Evolutionary conservation across 2,888 invertebrate genomes (phyloP).

Genomic region (Ligdia adustata): DNA sequence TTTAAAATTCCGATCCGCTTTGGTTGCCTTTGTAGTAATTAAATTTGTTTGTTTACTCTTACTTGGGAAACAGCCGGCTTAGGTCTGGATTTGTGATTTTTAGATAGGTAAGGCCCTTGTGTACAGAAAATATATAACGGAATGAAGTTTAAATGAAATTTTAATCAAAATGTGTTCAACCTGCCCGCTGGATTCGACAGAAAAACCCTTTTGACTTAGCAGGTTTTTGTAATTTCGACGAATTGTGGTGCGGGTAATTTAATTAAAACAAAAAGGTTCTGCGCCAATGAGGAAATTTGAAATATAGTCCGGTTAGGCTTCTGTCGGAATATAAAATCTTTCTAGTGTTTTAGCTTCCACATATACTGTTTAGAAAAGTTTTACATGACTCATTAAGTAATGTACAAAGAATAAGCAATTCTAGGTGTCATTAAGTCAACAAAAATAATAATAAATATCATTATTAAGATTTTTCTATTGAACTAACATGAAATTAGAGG

Average conservation of each 20-base stretch:
- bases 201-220: conserved; percentile 41
- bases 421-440: no score
- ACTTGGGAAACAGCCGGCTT: conserved; percentile 45
- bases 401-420: no score
- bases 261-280: conserved; percentile 26
- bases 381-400: no score
- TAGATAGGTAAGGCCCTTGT: conserved; percentile 39
- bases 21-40: conserved; percentile 49
- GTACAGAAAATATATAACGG: conserved; percentile 51
- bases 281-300: conserved; percentile 9
- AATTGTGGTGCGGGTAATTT: conserved; percentile 22
- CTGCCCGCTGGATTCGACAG: conserved; percentile 31
- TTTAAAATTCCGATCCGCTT: conserved; percentile 5
- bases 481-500: no score
- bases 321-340: conserved; percentile 3
- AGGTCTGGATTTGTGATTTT: conserved; percentile 54
- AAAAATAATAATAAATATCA: no score
- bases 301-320: conserved; percentile 10
- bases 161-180: conserved; percentile 58
- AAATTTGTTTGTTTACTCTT: conserved; percentile 61
- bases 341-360: no score
- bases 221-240: conserved; percentile 27
- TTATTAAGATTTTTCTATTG: no score
- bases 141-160: conserved; percentile 59
- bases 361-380: no score